Evolutionary conservation across 2,888 invertebrate genomes (phyloP).

Genomic region (Gibbula magus): DNA sequence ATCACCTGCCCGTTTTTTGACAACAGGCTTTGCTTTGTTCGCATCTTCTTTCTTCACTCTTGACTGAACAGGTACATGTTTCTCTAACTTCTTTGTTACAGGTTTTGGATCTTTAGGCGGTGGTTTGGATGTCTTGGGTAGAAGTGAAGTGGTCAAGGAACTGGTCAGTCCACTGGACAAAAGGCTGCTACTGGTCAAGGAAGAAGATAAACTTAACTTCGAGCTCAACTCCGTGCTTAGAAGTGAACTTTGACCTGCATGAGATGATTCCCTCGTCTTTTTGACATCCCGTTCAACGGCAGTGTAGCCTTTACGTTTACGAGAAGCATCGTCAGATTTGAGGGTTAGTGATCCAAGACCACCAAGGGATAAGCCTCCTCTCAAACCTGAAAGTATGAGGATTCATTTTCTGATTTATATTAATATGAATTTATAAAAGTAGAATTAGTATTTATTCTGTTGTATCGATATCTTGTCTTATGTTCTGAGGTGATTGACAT

Average conservation of each 20-base stretch:
- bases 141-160: neutral
- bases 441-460: no score
- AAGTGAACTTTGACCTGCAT: neutral
- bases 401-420: no score
- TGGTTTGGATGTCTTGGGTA: neutral
- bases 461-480: no score
- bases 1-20: neutral
- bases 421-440: no score
- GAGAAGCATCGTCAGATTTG: neutral
- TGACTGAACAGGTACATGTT: neutral
- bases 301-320: neutral
- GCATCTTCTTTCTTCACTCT: neutral
- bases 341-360: neutral
- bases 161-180: neutral
- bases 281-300: neutral
- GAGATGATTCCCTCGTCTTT: conserved; percentile 1
- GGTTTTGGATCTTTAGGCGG: no score
- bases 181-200: neutral
- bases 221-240: neutral
- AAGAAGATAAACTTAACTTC: neutral
- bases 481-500: no score
- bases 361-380: neutral
- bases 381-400: no score
- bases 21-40: neutral
- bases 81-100: neutral